These are phyloP conservation scores for Cacoxenus indagator DNA, from an alignment of 2,888 invertebrate genomes.

Conservation along the genomic window DNA sequence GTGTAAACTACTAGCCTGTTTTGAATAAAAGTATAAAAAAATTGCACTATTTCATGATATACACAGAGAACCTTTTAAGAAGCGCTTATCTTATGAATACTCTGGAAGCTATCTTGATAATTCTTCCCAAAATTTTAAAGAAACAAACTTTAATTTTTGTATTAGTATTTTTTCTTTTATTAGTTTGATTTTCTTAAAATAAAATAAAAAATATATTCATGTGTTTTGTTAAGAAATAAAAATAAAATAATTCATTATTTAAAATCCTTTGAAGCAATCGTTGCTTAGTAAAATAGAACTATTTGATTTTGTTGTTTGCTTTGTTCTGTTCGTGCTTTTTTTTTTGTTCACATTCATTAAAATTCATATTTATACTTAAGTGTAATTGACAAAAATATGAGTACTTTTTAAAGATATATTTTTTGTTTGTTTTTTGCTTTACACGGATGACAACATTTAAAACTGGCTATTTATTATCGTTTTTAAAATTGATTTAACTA, in stretches of 20 bases:
- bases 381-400: slow-evolving; percentile 47
- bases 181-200: slow-evolving; percentile 56
- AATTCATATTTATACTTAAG: slow-evolving; percentile 32
- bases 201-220: slow-evolving; percentile 30
- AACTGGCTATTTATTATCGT: slow-evolving; percentile 42
- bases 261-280: slow-evolving; percentile 37
- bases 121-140: too few species aligned
- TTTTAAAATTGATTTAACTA: slow-evolving; percentile 56
- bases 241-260: slow-evolving; percentile 14
- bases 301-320: slow-evolving; percentile 27
- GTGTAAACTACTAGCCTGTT: too few species aligned
- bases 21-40: too few species aligned
- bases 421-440: slow-evolving; percentile 24
- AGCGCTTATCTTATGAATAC: too few species aligned
- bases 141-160: slow-evolving; percentile 26
- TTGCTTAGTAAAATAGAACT: slow-evolving; percentile 27
- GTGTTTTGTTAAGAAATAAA: slow-evolving; percentile 51
- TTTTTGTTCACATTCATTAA: slow-evolving; percentile 25
- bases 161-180: slow-evolving; percentile 55
- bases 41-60: too few species aligned
- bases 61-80: too few species aligned
- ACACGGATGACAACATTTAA: slow-evolving; percentile 49
- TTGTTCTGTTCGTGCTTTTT: slow-evolving; percentile 37
- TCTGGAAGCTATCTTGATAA: too few species aligned
- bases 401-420: slow-evolving; percentile 13